Percentiles rank a stretch among this genome's conserved stretches.
Conservation (phyloP, 2,888 invertebrate genomes). For the Urechis unicinctus region DNA sequence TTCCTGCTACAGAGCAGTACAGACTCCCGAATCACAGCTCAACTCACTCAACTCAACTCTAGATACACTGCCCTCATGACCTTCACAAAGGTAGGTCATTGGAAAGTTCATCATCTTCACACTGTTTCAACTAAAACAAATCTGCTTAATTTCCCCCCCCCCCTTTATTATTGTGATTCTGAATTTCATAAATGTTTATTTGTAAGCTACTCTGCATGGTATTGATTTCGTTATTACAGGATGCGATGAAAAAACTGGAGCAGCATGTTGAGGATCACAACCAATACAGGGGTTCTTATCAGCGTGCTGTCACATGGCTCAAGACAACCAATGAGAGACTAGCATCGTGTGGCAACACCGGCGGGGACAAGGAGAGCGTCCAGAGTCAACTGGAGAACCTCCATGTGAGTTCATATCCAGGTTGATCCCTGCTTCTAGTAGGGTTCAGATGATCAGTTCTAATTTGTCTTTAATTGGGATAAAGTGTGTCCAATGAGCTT, state of each 20-base stretch:
- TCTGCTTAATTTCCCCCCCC: not conserved
- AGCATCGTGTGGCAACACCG: constrained; percentile 56
- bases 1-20: constrained; percentile 39
- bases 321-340: constrained; percentile 73
- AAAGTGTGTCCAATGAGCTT: too few species aligned
- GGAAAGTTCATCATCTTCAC: not conserved
- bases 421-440: too few species aligned
- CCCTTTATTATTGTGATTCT: not conserved
- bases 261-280: constrained; percentile 81
- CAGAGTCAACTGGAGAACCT: constrained; percentile 40
- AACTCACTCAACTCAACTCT: constrained; percentile 41
- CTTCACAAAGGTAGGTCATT: constrained; percentile 33
- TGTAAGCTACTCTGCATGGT: not conserved
- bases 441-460: not conserved
- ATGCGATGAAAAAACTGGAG: constrained; percentile 54
- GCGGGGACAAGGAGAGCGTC: constrained; percentile 44
- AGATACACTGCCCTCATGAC: constrained; percentile 36
- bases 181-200: not conserved
- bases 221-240: constrained; percentile 21
- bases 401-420: constrained; percentile 25
- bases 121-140: not conserved
- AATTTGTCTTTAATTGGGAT: too few species aligned
- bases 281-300: constrained; percentile 68
- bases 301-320: constrained; percentile 79
- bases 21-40: constrained; percentile 39